Percentiles rank a stretch among this genome's conserved stretches.
phyloP scores from a whole-genome alignment of 92 coral and sea anemone genomes.

The Parazoanthus atlanticus region DNA sequence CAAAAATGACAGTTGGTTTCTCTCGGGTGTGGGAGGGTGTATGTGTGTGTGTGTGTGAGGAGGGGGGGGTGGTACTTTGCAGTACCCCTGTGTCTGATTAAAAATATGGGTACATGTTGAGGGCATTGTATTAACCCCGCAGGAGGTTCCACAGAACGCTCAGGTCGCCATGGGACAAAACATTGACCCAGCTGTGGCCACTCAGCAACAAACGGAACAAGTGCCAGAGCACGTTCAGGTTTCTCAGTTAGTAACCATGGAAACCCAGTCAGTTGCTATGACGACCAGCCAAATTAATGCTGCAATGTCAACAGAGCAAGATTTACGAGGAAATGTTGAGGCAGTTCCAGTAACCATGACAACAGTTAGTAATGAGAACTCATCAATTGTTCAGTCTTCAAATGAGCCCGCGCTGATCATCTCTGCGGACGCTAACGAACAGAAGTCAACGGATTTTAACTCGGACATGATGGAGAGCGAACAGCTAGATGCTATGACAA shows the following conservation, averaged over 20 bases:
- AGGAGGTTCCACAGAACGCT: conserved; percentile 20
- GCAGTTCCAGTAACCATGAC: conserved; percentile 27
- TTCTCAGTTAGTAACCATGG: conserved; percentile 25
- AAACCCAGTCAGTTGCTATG: conserved; percentile 32
- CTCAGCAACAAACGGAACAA: conserved; percentile 18
- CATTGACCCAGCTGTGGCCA: background rate
- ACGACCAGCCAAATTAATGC: conserved; percentile 27
- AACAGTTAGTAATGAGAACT: conserved; percentile 12
- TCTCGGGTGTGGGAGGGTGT: no score
- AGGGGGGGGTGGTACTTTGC: no score
- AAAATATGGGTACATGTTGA: no score
- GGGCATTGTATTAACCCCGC: no score
- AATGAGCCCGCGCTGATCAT: background rate
- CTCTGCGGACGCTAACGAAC: background rate
- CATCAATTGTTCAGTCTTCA: background rate
- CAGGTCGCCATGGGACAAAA: conserved; percentile 4
- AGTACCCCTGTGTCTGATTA: no score
- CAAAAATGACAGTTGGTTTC: no score
- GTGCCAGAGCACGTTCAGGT: conserved; percentile 7
- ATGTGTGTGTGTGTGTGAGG: no score
- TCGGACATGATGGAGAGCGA: conserved; percentile 3
- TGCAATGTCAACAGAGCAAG: conserved; percentile 1
- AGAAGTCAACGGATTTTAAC: background rate
- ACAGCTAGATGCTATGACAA: conserved; percentile 27
- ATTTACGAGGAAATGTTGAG: conserved; percentile 18